Conservation (phyloP, 2,113 vertebrate species). For the Colinus virginianus region DNA sequence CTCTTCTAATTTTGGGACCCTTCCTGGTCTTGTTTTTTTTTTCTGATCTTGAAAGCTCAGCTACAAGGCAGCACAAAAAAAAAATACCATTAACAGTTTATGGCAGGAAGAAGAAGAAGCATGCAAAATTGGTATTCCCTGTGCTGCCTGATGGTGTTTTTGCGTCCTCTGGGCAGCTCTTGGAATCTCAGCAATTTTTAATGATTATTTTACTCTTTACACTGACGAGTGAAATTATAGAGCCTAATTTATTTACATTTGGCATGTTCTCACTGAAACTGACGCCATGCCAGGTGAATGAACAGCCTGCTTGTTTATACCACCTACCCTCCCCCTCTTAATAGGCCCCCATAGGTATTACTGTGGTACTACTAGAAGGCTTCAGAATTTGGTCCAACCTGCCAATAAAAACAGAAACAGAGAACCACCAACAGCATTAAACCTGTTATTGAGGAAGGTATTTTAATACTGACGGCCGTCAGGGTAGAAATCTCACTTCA, state of each 20-base stretch:
- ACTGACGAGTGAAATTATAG: conserved; percentile 2
- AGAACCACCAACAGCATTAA: conserved; percentile 18
- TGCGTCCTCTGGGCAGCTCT: conserved; percentile 7
- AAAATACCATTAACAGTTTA: neutral
- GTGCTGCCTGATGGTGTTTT: conserved; percentile 9
- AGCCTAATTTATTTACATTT: conserved; percentile 43
- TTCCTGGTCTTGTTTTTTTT: neutral
- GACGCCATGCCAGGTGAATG: neutral
- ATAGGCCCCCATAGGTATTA: conserved; percentile 5
- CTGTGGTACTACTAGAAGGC: neutral
- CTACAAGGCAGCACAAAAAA: neutral
- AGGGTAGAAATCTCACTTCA: conserved; percentile 18
- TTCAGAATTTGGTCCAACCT: conserved; percentile 13
- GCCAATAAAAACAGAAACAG: conserved; percentile 35
- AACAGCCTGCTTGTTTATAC: conserved; percentile 27
- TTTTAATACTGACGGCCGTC: conserved; percentile 26
- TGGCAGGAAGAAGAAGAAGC: neutral
- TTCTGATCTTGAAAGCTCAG: neutral
- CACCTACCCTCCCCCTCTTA: neutral
- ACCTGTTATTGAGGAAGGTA: neutral
- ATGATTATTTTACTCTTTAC: conserved; percentile 11
- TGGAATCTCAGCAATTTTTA: conserved; percentile 28
- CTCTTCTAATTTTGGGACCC: neutral
- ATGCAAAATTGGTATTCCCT: neutral
- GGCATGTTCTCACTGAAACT: neutral